A percentile compares a stretch with the other conserved stretches of the same genome.
These are phyloP conservation scores for Mesoligia furuncula DNA, from an alignment of 2,888 invertebrate species.

Conservation along the genomic window DNA sequence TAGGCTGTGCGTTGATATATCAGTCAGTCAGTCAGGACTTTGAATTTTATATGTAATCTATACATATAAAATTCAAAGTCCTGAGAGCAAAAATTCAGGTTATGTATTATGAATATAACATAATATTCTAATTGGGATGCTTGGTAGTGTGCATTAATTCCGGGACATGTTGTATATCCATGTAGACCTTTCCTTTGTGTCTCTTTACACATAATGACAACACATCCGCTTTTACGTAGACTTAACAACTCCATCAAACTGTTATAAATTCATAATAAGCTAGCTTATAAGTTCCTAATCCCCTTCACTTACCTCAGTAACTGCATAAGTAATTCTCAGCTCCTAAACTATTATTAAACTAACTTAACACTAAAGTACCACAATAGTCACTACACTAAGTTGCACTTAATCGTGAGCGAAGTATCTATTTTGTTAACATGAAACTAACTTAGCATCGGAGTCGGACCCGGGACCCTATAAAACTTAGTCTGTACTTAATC, in stretches of 20 bases:
- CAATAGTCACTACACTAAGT: conserved; percentile 46
- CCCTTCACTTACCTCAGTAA: background rate
- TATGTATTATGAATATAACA: too few relatives aligned
- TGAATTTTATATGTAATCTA: too few relatives aligned
- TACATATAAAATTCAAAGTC: too few relatives aligned
- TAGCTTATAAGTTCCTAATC: conserved; percentile 16
- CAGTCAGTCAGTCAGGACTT: too few relatives aligned
- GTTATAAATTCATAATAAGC: background rate
- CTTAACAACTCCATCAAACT: background rate
- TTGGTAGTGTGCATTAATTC: too few relatives aligned
- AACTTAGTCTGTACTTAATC: conserved; percentile 75
- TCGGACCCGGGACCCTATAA: conserved; percentile 67
- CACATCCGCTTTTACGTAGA: background rate
- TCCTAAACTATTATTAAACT: conserved; percentile 19
- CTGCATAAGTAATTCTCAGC: conserved; percentile 28
- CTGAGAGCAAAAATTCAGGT: too few relatives aligned
- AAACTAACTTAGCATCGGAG: conserved; percentile 60
- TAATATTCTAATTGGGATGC: too few relatives aligned
- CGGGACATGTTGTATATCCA: background rate
- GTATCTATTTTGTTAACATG: conserved; percentile 66
- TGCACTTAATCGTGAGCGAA: conserved; percentile 59
- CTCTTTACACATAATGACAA: background rate
- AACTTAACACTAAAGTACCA: conserved; percentile 31
- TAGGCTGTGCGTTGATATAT: too few relatives aligned
- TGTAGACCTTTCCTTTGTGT: background rate